Percentiles rank a stretch among this genome's conserved stretches.
phyloP scores from a whole-genome alignment of 1,140 invertebrate genomes.

The Protaetia brevitarsis region DNA sequence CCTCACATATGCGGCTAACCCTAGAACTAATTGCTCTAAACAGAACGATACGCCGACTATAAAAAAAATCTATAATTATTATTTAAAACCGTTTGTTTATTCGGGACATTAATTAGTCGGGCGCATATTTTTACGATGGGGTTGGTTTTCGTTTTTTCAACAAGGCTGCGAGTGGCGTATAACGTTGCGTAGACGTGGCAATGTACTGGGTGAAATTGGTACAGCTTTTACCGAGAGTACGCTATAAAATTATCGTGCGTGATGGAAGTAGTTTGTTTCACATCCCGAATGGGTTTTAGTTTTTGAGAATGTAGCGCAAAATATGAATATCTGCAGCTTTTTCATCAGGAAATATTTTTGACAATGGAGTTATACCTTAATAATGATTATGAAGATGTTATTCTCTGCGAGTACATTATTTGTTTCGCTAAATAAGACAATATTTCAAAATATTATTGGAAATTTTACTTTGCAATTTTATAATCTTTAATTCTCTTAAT shows the following conservation, averaged over 20 bases:
- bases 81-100: conserved; percentile 30
- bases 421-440: too few species aligned
- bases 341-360: background rate
- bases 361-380: background rate
- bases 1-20: conserved; percentile 29
- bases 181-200: background rate
- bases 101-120: conserved; percentile 22
- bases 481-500: too few species aligned
- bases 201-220: background rate
- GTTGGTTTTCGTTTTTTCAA: background rate
- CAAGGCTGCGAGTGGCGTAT: background rate
- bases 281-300: too few species aligned
- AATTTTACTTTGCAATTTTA: too few species aligned
- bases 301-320: background rate
- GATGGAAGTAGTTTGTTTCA: too few species aligned
- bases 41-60: conserved; percentile 22
- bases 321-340: background rate
- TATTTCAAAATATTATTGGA: too few species aligned
- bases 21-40: conserved; percentile 27
- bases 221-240: background rate
- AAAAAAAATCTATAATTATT: conserved; percentile 27
- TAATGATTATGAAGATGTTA: too few species aligned
- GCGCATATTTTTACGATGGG: conserved; percentile 13
- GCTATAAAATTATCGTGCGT: background rate
- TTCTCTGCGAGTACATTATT: too few species aligned